A percentile compares a stretch with the other conserved stretches of the same genome.
These are phyloP conservation scores for Falcaria lacertinaria DNA, from an alignment of 2,888 invertebrate genomes.

Conservation along the genomic window DNA sequence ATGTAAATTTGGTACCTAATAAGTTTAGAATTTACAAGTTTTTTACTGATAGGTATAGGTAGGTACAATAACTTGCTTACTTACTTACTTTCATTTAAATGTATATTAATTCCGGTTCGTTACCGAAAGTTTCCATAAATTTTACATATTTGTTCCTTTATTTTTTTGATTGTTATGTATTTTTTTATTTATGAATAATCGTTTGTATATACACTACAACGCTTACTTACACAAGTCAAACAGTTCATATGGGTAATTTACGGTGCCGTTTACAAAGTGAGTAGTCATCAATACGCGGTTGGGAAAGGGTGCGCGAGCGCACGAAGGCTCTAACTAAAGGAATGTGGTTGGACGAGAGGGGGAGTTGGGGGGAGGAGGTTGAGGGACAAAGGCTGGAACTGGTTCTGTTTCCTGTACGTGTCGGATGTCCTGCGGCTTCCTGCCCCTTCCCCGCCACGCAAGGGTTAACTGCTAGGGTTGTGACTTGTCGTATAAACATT, in stretches of 20 bases:
- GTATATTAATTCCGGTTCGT: too few relatives aligned
- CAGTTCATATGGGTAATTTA: background rate
- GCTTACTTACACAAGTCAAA: background rate
- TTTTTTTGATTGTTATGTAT: too few relatives aligned
- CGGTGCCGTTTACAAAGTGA: slow-evolving; percentile 16
- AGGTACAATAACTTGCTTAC: too few relatives aligned
- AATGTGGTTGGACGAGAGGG: slow-evolving; percentile 65
- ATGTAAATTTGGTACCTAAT: too few relatives aligned
- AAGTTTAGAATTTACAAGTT: background rate
- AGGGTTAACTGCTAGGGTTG: slow-evolving; percentile 56
- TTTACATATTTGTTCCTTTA: too few relatives aligned
- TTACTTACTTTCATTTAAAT: too few relatives aligned
- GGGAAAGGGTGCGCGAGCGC: slow-evolving; percentile 59
- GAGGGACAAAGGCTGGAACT: slow-evolving; percentile 76
- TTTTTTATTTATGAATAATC: too few relatives aligned
- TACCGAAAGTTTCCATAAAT: too few relatives aligned
- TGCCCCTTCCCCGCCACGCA: slow-evolving; percentile 57
- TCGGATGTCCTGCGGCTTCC: slow-evolving; percentile 81
- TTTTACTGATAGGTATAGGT: background rate
- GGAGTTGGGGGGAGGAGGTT: slow-evolving; percentile 47
- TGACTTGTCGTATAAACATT: background rate
- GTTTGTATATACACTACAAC: background rate
- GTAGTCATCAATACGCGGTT: slow-evolving; percentile 26
- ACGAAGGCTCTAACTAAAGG: slow-evolving; percentile 57
- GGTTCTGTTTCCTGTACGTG: slow-evolving; percentile 80